Evolutionary conservation across 1,140 invertebrate genomes (phyloP).

Genomic region (Archivesica marissinica): DNA sequence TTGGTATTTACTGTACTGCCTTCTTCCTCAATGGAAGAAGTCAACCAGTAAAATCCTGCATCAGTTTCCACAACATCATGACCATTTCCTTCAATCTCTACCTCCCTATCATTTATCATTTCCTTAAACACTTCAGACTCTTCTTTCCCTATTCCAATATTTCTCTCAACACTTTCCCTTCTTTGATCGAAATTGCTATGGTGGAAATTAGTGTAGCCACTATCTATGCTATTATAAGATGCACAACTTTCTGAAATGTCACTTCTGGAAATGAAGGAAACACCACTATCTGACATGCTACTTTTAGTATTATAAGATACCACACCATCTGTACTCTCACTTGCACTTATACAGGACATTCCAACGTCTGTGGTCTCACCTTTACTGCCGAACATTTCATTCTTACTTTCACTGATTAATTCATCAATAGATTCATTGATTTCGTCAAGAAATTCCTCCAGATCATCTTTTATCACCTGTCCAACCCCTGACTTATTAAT

Average conservation of each 20-base stretch:
- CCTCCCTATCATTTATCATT: no score
- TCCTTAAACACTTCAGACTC: neutral
- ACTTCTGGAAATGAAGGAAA: conserved; percentile 23
- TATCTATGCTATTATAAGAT: conserved; percentile 11
- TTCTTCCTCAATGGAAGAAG: conserved; percentile 44
- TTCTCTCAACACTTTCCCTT: neutral
- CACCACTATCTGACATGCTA: conserved; percentile 24
- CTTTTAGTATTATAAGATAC: neutral
- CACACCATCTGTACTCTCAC: conserved; percentile 1
- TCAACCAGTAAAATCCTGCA: conserved; percentile 52
- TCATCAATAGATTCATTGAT: conserved; percentile 59
- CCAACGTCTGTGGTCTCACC: conserved; percentile 2
- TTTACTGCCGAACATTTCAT: conserved; percentile 26
- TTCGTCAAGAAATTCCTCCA: conserved; percentile 40
- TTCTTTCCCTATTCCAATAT: neutral
- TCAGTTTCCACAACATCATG: conserved; percentile 44
- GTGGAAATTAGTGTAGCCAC: neutral
- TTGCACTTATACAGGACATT: neutral
- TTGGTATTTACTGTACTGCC: neutral
- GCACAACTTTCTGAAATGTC: conserved; percentile 37
- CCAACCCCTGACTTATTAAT: neutral
- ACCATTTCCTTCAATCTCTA: neutral
- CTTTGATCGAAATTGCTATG: conserved; percentile 3
- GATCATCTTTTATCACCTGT: conserved; percentile 1
- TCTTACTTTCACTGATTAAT: conserved; percentile 39